Conservation (phyloP, 30 jellyfish, hydroid and myxozoan species). For the Turritopsis dohrnii region DNA sequence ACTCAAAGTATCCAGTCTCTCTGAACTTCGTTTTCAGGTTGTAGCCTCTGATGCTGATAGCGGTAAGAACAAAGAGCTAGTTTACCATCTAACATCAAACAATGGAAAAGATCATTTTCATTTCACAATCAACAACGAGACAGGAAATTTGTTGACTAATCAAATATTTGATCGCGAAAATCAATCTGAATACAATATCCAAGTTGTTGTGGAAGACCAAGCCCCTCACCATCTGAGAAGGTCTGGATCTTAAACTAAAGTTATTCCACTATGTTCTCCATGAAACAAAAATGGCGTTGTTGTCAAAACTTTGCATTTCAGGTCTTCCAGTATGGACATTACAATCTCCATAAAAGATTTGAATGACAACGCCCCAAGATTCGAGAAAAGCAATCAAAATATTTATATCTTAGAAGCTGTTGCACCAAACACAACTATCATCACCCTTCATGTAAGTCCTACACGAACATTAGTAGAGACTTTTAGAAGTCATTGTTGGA, state of each 20-base stretch:
- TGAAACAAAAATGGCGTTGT: too few species aligned
- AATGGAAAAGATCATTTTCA: not conserved
- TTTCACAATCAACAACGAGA: constrained; percentile 3
- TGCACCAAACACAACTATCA: not conserved
- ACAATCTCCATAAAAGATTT: not conserved
- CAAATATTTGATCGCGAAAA: constrained; percentile 3
- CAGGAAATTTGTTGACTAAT: not conserved
- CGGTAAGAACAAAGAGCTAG: not conserved
- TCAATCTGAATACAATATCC: not conserved
- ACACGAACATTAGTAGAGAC: not conserved
- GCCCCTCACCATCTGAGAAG: not conserved
- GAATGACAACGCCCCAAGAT: constrained; percentile 6
- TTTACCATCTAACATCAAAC: not conserved
- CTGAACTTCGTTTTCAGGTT: not conserved
- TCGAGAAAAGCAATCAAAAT: not conserved
- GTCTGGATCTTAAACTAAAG: not conserved
- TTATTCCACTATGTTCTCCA: too few species aligned
- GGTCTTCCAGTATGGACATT: not conserved
- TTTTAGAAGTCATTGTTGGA: not conserved
- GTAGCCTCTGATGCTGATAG: not conserved
- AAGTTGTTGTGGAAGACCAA: not conserved
- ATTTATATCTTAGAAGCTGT: not conserved
- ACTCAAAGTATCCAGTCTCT: too few species aligned
- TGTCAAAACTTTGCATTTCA: not conserved
- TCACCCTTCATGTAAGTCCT: not conserved